Evolutionary conservation across 2,888 invertebrate species (phyloP).

Genomic region (Pyrocoelia pectoralis): DNA sequence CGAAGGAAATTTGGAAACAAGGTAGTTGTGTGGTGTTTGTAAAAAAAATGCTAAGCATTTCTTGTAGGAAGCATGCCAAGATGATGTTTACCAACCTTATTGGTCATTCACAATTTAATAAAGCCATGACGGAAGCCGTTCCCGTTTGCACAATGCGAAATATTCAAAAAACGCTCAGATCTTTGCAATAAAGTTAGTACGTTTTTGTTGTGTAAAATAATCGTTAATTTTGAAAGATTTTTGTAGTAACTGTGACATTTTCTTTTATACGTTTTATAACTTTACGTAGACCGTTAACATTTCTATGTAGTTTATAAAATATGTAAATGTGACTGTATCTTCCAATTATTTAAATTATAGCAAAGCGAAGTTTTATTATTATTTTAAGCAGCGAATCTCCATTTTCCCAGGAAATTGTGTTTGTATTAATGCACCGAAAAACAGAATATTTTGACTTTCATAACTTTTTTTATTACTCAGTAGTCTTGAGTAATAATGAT

Average conservation of each 20-base stretch:
- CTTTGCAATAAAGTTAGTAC: conserved; percentile 57
- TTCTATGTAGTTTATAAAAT: conserved; percentile 32
- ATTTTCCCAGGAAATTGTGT: too few species aligned
- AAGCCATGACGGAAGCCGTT: conserved; percentile 80
- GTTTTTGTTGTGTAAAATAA: conserved; percentile 15
- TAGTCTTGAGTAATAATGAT: too few species aligned
- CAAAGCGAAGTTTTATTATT: neutral
- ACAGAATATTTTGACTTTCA: too few species aligned
- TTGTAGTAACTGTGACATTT: conserved; percentile 18
- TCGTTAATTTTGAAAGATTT: conserved; percentile 14
- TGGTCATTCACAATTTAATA: conserved; percentile 78
- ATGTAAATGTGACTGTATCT: conserved; percentile 28
- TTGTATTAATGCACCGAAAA: too few species aligned
- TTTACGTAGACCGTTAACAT: conserved; percentile 24
- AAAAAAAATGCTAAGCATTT: neutral
- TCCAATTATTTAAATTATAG: conserved; percentile 19
- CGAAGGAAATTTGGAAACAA: conserved; percentile 87
- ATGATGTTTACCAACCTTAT: conserved; percentile 77
- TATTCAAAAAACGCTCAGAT: conserved; percentile 81
- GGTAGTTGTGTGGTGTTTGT: conserved; percentile 61
- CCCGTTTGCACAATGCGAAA: conserved; percentile 80
- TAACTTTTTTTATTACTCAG: too few species aligned
- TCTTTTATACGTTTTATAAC: conserved; percentile 30
- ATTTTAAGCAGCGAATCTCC: too few species aligned
- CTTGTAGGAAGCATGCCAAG: conserved; percentile 75